Percentiles rank a stretch among this genome's conserved stretches.
These are phyloP conservation scores for Caenorhabditis brenneri DNA, from an alignment of 1,140 invertebrate genomes.

Conservation along the genomic window DNA sequence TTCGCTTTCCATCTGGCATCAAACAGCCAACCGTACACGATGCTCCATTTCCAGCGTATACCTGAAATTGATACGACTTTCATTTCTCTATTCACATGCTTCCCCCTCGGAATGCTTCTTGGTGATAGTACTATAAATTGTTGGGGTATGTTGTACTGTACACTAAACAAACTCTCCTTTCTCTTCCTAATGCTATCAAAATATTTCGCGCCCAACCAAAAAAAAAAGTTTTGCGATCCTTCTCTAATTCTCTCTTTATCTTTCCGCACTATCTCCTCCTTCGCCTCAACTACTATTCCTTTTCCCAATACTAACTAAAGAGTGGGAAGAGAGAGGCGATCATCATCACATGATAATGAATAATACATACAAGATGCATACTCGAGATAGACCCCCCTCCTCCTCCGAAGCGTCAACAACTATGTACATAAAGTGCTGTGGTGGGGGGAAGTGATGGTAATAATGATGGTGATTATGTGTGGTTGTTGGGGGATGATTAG, in stretches of 20 bases:
- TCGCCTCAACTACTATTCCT: no score
- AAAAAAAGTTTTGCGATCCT: background rate
- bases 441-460: no score
- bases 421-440: background rate
- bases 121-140: no score
- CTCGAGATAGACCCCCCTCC: background rate
- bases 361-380: constrained; percentile 24
- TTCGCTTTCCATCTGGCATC: constrained; percentile 55
- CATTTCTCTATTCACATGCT: no score
- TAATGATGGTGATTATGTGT: no score
- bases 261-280: background rate
- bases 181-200: no score
- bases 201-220: background rate
- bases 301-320: background rate
- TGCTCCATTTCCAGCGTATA: constrained; percentile 49
- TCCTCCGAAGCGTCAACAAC: background rate
- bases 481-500: no score
- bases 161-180: no score
- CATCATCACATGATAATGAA: constrained; percentile 36
- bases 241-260: background rate
- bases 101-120: no score
- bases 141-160: no score
- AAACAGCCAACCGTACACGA: constrained; percentile 54
- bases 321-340: background rate
- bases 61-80: constrained; percentile 26